Percentiles rank a stretch among this genome's conserved stretches.
Conservation (phyloP, 2,113 vertebrate species). For the Cnemophilus loriae region DNA sequence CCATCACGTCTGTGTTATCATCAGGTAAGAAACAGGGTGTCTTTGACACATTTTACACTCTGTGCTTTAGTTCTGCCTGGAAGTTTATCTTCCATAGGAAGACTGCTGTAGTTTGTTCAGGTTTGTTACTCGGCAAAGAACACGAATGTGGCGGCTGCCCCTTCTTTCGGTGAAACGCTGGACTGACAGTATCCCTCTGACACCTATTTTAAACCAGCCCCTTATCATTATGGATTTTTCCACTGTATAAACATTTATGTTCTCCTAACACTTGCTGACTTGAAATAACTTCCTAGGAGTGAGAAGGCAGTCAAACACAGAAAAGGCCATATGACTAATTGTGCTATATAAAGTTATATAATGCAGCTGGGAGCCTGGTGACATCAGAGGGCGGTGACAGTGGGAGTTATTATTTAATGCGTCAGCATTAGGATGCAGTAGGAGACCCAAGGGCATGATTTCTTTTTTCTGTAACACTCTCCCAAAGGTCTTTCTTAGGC, state of each 20-base stretch:
- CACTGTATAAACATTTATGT: slow-evolving; percentile 25
- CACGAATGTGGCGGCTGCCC: rapidly evolving
- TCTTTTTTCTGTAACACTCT: neutral
- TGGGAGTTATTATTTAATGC: slow-evolving; percentile 3
- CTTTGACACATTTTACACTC: neutral
- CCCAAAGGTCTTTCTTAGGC: neutral
- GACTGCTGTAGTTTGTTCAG: neutral
- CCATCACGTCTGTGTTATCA: neutral
- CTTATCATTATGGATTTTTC: slow-evolving; percentile 27
- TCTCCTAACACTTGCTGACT: slow-evolving; percentile 1
- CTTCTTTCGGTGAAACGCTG: neutral
- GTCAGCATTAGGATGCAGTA: slow-evolving; percentile 7
- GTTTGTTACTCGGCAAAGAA: neutral
- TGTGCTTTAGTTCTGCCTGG: neutral
- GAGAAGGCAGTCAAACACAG: slow-evolving; percentile 39
- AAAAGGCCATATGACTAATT: slow-evolving; percentile 51
- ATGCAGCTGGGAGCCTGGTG: slow-evolving; percentile 49
- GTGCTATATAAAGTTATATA: slow-evolving; percentile 56
- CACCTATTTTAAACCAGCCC: neutral
- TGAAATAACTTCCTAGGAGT: slow-evolving; percentile 38
- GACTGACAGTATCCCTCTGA: neutral
- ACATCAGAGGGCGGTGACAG: slow-evolving; percentile 36
- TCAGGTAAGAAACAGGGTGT: neutral
- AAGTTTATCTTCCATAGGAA: neutral
- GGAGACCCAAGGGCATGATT: neutral